Evolutionary conservation across 2,113 vertebrate genomes (phyloP), one percentile per base, ranked within the genome.

Genomic region (Dasypus novemcinctus): DNA sequence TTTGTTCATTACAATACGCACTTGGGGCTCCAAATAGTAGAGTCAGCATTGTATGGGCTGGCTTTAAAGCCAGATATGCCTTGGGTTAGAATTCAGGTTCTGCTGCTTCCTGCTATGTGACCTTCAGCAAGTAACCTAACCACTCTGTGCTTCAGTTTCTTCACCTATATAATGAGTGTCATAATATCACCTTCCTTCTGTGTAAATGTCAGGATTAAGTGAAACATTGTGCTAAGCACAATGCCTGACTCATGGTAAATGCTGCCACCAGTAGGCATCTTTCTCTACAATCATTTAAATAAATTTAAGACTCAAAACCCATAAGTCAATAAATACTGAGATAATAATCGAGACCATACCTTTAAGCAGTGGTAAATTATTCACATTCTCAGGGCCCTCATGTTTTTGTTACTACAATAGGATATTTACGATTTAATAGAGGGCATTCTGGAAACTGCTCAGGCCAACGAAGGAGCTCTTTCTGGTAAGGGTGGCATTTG

Each of bases 261-360:
- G 75, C 80, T 92, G 12, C 66, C 64, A 90, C 31, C 29, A 71
- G 9, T 83, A 33, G 11, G 36, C 29, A 27, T 78, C 49, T n/a
- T 85, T 96, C 68, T 78, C 79, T 17, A 78, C 25, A 83, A 61
- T 93, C 52, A 27, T 79, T 68, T 68, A 94, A 91, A 81, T 23
- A 95, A 66, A 94, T 69, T 17, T 87, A 75, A 92, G 76, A 89
- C 13, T 89, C 69, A 90, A 95, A 79, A 86, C 52, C 11, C 52
- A 31, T 36, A 75, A 83, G 64, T 64, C 75, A 57, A 69, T 90
- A 64, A 52, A 76, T 49, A 57, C 52, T 83, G 38, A 87, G 74
- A 15, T 87, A 49, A 17, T 92, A 79, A 84, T 91, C 76, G 74
- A 95, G 72, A 71, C 21, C 33, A 27, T 72, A 71, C 59, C 25